Evolutionary conservation across 1,140 invertebrate genomes (phyloP).

Genomic region (Drosophila persimilis): DNA sequence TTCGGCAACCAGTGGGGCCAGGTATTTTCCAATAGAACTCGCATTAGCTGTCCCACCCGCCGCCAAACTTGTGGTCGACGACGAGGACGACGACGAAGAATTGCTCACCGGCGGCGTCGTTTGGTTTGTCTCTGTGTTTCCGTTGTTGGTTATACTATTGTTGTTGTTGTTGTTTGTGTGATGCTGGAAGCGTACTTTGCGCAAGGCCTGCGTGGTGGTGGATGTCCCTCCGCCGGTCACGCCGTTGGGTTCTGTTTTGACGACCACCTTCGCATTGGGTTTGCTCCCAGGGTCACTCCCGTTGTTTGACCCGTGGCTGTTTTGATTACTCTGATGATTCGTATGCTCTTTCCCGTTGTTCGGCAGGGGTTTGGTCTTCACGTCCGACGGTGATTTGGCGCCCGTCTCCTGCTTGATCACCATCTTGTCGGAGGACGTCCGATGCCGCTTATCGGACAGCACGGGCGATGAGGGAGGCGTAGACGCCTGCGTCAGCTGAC

Average conservation of each 20-base stretch:
- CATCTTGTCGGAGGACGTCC: conserved; percentile 43
- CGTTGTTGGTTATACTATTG: conserved; percentile 28
- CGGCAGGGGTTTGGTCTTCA: conserved; percentile 37
- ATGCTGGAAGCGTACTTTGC: conserved; percentile 72
- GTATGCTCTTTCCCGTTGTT: conserved; percentile 47
- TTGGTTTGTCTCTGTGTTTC: conserved; percentile 31
- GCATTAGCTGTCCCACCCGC: conserved; percentile 65
- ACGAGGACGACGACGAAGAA: conserved; percentile 34
- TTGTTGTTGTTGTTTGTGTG: conserved; percentile 42
- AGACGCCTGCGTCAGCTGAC: conserved; percentile 48
- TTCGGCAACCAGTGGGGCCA: conserved; percentile 83
- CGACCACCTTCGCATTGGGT: conserved; percentile 32
- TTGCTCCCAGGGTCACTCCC: conserved; percentile 32
- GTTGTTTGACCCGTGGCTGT: conserved; percentile 23
- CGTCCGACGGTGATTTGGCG: conserved; percentile 36
- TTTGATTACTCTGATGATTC: conserved; percentile 37
- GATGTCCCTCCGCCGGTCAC: conserved; percentile 22
- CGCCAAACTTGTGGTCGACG: conserved; percentile 52
- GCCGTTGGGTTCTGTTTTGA: conserved; percentile 67
- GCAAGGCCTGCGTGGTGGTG: conserved; percentile 57
- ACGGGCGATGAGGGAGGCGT: conserved; percentile 73
- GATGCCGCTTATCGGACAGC: conserved; percentile 66
- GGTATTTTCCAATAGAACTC: conserved; percentile 71
- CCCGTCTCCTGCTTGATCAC: conserved; percentile 59
- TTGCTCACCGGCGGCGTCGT: conserved; percentile 24